Evolutionary conservation across 2,113 vertebrate genomes (phyloP), one percentile per base, ranked within the genome.

Genomic region (Cyprinodon variegatus): DNA sequence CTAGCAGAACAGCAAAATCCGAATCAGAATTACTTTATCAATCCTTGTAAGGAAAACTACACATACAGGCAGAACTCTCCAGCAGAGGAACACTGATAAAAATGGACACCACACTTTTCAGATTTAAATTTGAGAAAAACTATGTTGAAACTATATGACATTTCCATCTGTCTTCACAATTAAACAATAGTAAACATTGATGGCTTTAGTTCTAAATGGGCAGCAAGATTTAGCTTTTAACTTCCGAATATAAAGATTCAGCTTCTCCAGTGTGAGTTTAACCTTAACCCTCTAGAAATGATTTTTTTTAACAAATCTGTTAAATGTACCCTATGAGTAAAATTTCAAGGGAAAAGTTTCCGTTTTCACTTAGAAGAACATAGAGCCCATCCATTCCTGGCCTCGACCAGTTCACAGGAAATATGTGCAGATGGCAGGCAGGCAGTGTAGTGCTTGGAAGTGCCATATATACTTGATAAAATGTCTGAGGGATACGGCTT

Each of bases 401-500:
- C 53, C 22, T 11, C 0, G 22, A 45, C 48, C 76, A 64, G 81
- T 65, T 74, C 72, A 50, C 65, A 48, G 70, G 48, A 68, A 72
- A 72, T 39, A 36, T 20, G 13, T 8, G 60, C 64, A 2, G 64
- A 78, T 76, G 74, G 82, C 81, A 72, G 83, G 70, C 80, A n/a
- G 50, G 50, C 50, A 57, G 50, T 57, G 17, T 20, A 67, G 29
- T 3, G 57, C 81, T 81, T 82, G 77, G 66, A 77, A 72, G 78
- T 73, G 78, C 80, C 43, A 68, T 39, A 41, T 57, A n/a, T n/a
- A 60, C 67, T 57, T 37, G 71, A 57, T 65, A 50, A 72, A 74
- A 72, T 17, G 70, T 89, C 79, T 84, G 82, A 81, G 83, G 86
- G 70, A 79, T 79, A 63, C 39, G 81, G 76, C 83, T 88, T 89